Conservation (phyloP, 2,797 vertebrate species). For the Vireo griseus region DNA sequence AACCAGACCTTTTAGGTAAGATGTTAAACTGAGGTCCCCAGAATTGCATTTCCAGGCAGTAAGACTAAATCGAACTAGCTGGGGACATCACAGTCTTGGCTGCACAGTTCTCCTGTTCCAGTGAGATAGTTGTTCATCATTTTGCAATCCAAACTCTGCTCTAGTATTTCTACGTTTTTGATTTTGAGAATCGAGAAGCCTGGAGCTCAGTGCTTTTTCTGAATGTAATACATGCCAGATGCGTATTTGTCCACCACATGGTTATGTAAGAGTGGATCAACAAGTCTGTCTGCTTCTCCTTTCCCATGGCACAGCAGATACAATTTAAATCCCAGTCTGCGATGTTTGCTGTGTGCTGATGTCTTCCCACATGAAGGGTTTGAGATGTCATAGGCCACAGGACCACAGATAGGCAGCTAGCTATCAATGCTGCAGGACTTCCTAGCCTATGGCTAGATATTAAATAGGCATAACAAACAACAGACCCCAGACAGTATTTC, state of each 20-base stretch:
- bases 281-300: slow-evolving; percentile 1
- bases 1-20: neutral
- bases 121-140: neutral
- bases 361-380: neutral
- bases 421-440: neutral
- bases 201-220: neutral
- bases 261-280: neutral
- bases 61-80: neutral
- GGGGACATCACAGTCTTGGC: neutral
- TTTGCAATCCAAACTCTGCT: neutral
- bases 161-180: neutral
- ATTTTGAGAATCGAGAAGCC: neutral
- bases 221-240: neutral
- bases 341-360: neutral
- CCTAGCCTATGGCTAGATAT: neutral
- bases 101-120: neutral
- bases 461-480: neutral
- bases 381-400: neutral
- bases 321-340: neutral
- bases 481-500: neutral
- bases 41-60: neutral
- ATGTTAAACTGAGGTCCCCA: neutral
- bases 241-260: fast-evolving
- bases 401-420: neutral
- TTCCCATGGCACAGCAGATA: neutral